Conservation (phyloP, 2,113 vertebrate species). For the Ptychochromis oligacanthus region DNA sequence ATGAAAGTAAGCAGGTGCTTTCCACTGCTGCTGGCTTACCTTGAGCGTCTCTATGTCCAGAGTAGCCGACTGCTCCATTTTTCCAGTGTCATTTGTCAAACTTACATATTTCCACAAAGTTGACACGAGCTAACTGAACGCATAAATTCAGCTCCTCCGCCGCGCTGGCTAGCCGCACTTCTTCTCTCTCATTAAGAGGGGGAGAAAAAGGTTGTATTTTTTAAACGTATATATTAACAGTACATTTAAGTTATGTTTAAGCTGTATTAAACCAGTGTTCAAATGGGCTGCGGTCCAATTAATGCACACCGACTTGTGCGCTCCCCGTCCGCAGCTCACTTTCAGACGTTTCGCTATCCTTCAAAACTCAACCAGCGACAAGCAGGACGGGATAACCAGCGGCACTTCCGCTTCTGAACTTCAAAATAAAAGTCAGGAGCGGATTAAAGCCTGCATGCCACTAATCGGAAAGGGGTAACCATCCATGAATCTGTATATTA, state of each 20-base stretch:
- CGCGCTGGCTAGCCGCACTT: neutral
- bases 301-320: neutral
- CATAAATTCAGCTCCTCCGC: neutral
- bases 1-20: neutral
- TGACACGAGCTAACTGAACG: neutral
- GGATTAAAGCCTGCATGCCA: no score
- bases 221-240: neutral
- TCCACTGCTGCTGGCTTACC: conserved; percentile 47
- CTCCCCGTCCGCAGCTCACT: conserved; percentile 10
- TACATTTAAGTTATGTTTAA: neutral
- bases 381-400: fast-evolving
- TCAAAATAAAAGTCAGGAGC: conserved; percentile 26
- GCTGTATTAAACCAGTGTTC: neutral
- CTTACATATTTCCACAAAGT: conserved; percentile 71
- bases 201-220: neutral
- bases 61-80: conserved; percentile 74
- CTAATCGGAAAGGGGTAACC: fast-evolving
- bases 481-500: neutral
- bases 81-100: conserved; percentile 41
- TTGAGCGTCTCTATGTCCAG: conserved; percentile 73
- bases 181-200: neutral
- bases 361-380: conserved; percentile 4
- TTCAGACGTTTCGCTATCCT: conserved; percentile 8
- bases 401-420: neutral
- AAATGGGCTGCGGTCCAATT: neutral